A percentile compares a stretch with the other conserved stretches of the same genome.
Conservation (phyloP, 35 echinoderm and acorn worm genomes). For the Patiria miniata region DNA sequence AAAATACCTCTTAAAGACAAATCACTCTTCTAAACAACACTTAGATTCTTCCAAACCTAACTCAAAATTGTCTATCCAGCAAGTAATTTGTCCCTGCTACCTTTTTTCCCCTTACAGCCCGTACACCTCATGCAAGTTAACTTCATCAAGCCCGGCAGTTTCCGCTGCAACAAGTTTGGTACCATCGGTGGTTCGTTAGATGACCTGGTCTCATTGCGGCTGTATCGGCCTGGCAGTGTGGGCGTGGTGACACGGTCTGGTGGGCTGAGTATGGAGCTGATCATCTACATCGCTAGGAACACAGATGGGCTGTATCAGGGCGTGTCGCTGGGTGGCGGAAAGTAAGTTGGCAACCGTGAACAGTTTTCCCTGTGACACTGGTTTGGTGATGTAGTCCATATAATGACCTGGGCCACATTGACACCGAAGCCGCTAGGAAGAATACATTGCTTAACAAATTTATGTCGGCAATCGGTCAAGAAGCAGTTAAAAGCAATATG, state of each 20-base stretch:
- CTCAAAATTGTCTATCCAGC: no score
- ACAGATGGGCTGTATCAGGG: conserved; percentile 68
- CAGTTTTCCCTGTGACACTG: no score
- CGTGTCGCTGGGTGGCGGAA: conserved; percentile 67
- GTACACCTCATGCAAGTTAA: conserved; percentile 65
- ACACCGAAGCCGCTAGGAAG: no score
- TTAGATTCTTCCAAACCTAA: no score
- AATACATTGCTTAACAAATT: no score
- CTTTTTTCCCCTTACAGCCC: neutral
- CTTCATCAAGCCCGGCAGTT: conserved; percentile 63
- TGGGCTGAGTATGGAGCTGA: conserved; percentile 58
- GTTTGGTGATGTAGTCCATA: no score
- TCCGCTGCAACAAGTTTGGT: conserved; percentile 65
- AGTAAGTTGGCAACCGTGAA: conserved; percentile 30
- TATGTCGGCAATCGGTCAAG: no score
- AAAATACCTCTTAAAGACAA: no score
- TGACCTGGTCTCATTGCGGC: conserved; percentile 49
- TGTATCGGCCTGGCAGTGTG: conserved; percentile 69
- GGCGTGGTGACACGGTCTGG: conserved; percentile 67
- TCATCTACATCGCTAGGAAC: conserved; percentile 56
- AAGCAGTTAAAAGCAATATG: no score
- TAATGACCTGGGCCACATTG: no score
- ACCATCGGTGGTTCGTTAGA: conserved; percentile 62
- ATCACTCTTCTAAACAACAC: no score
- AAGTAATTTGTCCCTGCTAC: neutral